These are phyloP conservation scores for Tanypteryx hageni DNA, from an alignment of 2,888 invertebrate genomes.

Conservation along the genomic window DNA sequence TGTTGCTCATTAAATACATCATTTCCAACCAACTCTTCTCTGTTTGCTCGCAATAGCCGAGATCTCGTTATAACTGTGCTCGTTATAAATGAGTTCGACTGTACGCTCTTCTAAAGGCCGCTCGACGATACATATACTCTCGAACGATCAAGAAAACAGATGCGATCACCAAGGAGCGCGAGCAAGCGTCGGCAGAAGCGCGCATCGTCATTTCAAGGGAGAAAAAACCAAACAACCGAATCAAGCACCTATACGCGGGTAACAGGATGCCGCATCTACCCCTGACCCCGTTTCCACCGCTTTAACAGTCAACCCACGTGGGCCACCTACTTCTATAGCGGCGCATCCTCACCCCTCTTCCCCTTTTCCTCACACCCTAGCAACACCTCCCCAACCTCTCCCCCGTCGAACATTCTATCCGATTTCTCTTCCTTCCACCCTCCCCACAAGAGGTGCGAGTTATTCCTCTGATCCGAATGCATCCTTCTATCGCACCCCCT, in stretches of 20 bases:
- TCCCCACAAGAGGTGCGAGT: background rate
- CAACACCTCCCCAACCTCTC: no score
- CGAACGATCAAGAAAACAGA: background rate
- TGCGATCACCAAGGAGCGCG: background rate
- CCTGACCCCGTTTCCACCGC: conserved; percentile 25
- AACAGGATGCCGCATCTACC: background rate
- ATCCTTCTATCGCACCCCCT: background rate
- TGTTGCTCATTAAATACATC: no score
- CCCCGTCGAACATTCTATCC: background rate
- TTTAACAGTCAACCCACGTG: background rate
- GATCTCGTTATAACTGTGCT: no score
- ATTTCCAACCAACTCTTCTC: no score
- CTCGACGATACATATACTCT: background rate
- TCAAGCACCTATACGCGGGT: background rate
- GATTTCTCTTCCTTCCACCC: conserved; percentile 12
- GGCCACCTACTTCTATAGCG: background rate
- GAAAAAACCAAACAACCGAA: background rate
- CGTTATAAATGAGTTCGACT: no score
- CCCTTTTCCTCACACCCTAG: background rate
- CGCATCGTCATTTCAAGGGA: background rate
- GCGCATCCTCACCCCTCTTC: background rate
- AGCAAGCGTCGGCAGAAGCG: background rate
- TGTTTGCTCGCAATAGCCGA: no score
- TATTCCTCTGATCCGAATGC: no score
- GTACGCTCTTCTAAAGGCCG: no score